Evolutionary conservation across 2,113 vertebrate genomes (phyloP).

Genomic region (Trinectes maculatus): DNA sequence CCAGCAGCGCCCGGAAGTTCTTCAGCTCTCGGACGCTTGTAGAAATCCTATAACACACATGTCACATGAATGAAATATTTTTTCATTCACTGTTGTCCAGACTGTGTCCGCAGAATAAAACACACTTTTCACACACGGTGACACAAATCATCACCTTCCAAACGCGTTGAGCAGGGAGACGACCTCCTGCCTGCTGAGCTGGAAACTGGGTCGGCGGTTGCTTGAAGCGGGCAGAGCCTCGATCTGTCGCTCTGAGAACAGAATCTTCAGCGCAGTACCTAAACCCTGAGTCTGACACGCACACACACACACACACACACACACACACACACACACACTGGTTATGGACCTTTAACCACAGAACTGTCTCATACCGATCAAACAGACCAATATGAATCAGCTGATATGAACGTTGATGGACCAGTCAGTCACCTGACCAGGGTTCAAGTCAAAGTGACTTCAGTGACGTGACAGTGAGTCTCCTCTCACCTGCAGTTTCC

Average conservation of each 20-base stretch:
- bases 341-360: no score
- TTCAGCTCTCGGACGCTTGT: constrained; percentile 92
- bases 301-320: background rate
- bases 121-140: no score
- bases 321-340: background rate
- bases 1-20: constrained; percentile 86
- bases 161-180: constrained; percentile 94
- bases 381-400: no score
- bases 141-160: constrained; percentile 83
- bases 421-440: no score
- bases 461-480: background rate
- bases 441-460: no score
- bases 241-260: constrained; percentile 92
- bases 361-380: no score
- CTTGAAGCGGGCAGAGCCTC: constrained; percentile 84
- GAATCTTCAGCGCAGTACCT: constrained; percentile 91
- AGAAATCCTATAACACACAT: constrained; percentile 88
- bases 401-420: no score
- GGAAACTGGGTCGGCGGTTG: constrained; percentile 83
- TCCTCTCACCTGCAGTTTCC: constrained; percentile 89
- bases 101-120: background rate
- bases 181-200: constrained; percentile 91
- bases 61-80: no score
- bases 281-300: constrained; percentile 89
- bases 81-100: no score